A percentile compares a stretch with the other conserved stretches of the same genome.
These are phyloP conservation scores for Acanthosepion lycidas DNA, from an alignment of 2,888 invertebrate genomes.

Conservation along the genomic window DNA sequence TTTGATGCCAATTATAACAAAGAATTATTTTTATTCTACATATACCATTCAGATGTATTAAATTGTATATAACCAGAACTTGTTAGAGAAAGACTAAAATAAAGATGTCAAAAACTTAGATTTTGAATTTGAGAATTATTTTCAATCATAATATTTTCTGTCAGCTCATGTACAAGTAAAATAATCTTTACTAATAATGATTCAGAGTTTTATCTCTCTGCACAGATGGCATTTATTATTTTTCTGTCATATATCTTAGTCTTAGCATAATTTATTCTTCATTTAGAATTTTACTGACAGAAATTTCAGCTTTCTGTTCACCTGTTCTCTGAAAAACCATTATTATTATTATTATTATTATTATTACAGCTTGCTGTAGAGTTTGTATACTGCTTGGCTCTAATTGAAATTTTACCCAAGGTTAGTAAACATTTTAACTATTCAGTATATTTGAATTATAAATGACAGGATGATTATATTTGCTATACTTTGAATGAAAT, in stretches of 20 bases:
- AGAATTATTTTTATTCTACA: background rate
- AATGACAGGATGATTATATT: no score
- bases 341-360: conserved; percentile 47
- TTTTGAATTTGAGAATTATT: background rate
- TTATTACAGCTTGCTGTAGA: conserved; percentile 87
- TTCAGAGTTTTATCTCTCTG: no score
- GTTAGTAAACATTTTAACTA: conserved; percentile 60
- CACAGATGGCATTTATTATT: no score
- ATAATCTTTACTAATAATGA: no score
- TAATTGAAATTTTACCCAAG: conserved; percentile 96
- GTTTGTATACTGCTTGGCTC: conserved; percentile 95
- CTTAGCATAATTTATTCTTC: no score
- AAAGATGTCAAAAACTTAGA: background rate
- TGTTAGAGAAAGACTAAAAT: background rate
- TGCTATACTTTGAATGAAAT: no score
- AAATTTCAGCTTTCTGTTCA: no score
- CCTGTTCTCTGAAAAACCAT: no score
- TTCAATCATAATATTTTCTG: background rate
- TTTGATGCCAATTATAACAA: background rate
- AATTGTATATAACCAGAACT: background rate
- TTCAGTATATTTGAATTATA: background rate
- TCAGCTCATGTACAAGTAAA: no score
- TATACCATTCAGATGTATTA: background rate
- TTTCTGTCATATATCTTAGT: no score
- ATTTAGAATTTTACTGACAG: no score